Conservation (phyloP, 2,888 invertebrate genomes). For the Octonoba sinensis region DNA sequence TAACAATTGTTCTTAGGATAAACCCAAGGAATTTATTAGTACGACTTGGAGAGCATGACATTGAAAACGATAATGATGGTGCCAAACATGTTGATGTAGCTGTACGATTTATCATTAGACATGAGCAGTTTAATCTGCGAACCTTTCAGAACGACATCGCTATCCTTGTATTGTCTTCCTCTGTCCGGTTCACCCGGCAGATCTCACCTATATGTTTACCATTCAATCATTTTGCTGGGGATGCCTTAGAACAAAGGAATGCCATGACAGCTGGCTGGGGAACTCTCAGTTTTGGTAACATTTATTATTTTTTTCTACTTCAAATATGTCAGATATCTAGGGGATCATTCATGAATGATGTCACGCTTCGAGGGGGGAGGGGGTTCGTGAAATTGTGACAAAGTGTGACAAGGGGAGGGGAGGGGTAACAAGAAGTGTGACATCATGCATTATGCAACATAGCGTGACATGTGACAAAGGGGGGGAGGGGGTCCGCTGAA, state of each 20-base stretch:
- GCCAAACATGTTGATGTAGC: constrained; percentile 34
- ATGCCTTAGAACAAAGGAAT: constrained; percentile 47
- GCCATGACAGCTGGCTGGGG: constrained; percentile 65
- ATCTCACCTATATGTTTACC: constrained; percentile 61
- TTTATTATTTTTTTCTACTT: not conserved
- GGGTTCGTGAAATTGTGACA: no score
- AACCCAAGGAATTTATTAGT: constrained; percentile 29
- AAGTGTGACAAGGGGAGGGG: no score
- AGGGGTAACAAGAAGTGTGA: no score
- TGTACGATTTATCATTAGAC: constrained; percentile 28
- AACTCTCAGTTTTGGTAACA: constrained; percentile 51
- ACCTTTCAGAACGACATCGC: constrained; percentile 62
- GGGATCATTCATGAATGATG: no score
- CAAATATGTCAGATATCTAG: not conserved
- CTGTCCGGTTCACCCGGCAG: constrained; percentile 26
- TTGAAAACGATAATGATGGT: constrained; percentile 39
- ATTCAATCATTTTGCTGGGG: constrained; percentile 35
- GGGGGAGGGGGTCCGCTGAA: no score
- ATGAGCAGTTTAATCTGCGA: constrained; percentile 16
- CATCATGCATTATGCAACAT: no score
- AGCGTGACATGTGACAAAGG: no score
- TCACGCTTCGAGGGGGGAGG: no score
- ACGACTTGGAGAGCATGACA: constrained; percentile 52
- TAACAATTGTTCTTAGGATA: constrained; percentile 18
- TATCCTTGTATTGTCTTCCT: constrained; percentile 26